Evolutionary conservation across 2,797 vertebrate genomes (phyloP).

Genomic region (Iguana delicatissima): DNA sequence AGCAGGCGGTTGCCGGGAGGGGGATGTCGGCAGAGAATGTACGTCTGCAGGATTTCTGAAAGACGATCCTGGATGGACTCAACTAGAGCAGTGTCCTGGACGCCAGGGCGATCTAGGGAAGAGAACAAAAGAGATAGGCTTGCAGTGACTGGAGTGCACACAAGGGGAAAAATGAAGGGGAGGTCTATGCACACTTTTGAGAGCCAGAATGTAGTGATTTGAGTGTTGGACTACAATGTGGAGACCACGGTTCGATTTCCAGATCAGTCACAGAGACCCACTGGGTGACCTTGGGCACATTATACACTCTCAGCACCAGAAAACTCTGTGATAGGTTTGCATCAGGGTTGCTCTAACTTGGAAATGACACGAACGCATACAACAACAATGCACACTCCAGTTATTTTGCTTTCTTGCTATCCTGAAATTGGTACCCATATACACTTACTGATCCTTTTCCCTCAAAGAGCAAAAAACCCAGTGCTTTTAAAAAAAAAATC

Average conservation of each 20-base stretch:
- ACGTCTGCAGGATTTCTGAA: constrained; percentile 88
- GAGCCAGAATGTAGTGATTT: too few species aligned
- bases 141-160: neutral
- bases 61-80: constrained; percentile 92
- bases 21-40: constrained; percentile 89
- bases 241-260: too few species aligned
- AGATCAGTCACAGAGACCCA: too few species aligned
- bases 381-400: neutral
- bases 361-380: too few species aligned
- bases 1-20: constrained; percentile 87
- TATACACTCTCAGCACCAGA: too few species aligned
- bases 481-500: neutral
- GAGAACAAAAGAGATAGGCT: accelerated
- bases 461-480: too few species aligned
- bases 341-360: too few species aligned
- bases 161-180: neutral
- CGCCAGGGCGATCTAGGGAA: constrained; percentile 89
- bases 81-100: constrained; percentile 89
- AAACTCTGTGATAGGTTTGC: too few species aligned
- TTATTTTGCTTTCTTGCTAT: neutral
- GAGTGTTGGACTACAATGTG: too few species aligned
- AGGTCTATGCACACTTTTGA: neutral
- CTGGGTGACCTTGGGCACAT: too few species aligned
- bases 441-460: neutral
- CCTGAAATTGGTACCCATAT: neutral